Percentiles rank a stretch among this genome's conserved stretches.
Conservation (phyloP, 1,140 invertebrate genomes). For the Philopotamus ludificatus region DNA sequence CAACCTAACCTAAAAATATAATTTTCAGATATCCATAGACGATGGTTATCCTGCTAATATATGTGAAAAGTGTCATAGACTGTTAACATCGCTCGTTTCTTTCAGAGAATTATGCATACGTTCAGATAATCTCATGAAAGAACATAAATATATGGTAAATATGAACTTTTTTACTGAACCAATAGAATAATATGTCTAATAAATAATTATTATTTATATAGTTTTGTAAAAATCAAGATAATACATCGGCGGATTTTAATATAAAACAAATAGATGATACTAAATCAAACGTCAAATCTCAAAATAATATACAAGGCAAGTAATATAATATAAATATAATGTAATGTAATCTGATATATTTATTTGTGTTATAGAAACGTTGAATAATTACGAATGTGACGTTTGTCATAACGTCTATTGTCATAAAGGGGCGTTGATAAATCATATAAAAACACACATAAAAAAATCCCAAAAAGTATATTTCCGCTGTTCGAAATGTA, state of each 20-base stretch:
- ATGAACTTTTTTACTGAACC: not conserved
- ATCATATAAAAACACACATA: conserved; percentile 35
- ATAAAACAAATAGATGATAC: not conserved
- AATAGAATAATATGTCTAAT: not conserved
- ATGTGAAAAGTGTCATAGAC: not conserved
- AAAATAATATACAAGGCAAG: not conserved
- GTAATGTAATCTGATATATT: not conserved
- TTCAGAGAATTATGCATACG: not conserved
- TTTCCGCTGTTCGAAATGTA: conserved; percentile 24
- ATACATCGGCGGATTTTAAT: no score
- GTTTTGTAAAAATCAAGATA: no score
- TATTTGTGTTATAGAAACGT: conserved; percentile 3
- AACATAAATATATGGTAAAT: not conserved
- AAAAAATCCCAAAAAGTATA: conserved; percentile 24
- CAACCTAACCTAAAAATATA: not conserved
- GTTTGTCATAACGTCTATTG: conserved; percentile 20
- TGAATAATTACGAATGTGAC: conserved; percentile 18
- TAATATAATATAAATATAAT: not conserved
- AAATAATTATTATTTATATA: not conserved
- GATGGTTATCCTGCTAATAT: not conserved
- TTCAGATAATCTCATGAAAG: not conserved
- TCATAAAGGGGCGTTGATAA: conserved; percentile 24
- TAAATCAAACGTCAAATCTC: not conserved
- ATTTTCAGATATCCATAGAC: not conserved
- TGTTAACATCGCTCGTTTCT: not conserved